Evolutionary conservation across 2,888 invertebrate genomes (phyloP), one percentile per base, ranked within the genome.

Genomic region (Holacanthella duospinosa): DNA sequence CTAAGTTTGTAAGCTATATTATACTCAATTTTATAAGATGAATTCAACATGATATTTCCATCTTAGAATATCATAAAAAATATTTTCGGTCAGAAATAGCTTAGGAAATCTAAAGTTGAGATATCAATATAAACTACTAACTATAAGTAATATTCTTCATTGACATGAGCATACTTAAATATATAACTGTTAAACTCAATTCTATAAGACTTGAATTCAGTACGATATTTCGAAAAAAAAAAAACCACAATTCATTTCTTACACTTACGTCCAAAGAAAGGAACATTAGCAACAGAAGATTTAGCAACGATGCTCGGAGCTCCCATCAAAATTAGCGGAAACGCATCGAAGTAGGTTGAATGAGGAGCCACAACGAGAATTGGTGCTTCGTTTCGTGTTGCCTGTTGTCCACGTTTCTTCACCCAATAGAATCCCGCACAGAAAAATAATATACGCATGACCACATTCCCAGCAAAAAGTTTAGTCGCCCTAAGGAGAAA

Each of bases 271-370:
- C 94, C 94, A 78, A 93, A 86, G 75, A 93, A 81, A 64, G 93
- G 92, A 74, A 92, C 84, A 66, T 83, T 80, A 60, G 86, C 85
- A 28, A 89, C 87, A 76, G 90, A 91, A 25, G 86, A 87, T 77
- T 92, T 93, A 67, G 93, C 92, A 72, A 94, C 93, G 76, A 93
- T 87, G 74, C 89, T 88, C 28, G 91, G 89, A 59, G 89, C 88
- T 44, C 64, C 71, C 60, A 66, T 54, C 43, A 68, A 26, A 16
- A 69, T 68, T 4, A 71, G 64, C 4, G 66, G 66, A 48, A 71
- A 68, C 1, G 72, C 66, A 56, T 95, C 95, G 79, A 90, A 87
- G 83, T 88, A 93, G 64, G 88, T 86, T 44, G 93, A 93, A 77
- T 95, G 95, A 2, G 94, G 94, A 2, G 92, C 93, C 67, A 90